Evolutionary conservation across 1,140 invertebrate genomes (phyloP).

Genomic region (Drosophila melanica): DNA sequence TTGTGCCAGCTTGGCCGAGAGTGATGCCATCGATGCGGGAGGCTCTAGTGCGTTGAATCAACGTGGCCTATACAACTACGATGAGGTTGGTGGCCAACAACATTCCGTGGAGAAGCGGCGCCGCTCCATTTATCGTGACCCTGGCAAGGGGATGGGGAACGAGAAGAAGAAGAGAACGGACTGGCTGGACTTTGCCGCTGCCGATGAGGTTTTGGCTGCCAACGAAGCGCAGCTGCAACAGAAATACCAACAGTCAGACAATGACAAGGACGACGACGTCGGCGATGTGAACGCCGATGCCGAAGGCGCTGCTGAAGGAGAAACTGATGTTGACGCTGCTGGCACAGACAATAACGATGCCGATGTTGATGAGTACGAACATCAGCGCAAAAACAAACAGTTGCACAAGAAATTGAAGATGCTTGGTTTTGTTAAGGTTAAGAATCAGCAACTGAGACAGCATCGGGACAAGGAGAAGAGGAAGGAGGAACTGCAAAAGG

Average conservation of each 20-base stretch:
- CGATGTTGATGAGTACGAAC: not conserved
- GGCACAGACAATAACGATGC: not conserved
- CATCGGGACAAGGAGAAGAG: not conserved
- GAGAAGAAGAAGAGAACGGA: not conserved
- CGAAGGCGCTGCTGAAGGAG: not conserved
- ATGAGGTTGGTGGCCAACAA: not conserved
- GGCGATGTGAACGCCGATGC: not conserved
- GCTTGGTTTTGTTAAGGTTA: not conserved
- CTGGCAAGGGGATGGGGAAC: not conserved
- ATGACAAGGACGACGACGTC: not conserved
- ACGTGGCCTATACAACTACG: conserved; percentile 1
- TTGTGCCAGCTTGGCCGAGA: not conserved
- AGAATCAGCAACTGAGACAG: not conserved
- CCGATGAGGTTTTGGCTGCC: not conserved
- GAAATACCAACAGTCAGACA: not conserved
- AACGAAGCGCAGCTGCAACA: no score
- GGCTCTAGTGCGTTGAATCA: no score
- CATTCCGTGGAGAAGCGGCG: not conserved
- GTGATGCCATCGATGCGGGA: not conserved
- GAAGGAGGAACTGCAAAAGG: conserved; percentile 2
- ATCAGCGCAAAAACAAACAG: not conserved
- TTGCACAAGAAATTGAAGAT: not conserved
- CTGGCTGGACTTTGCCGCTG: not conserved
- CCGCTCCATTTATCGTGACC: not conserved
- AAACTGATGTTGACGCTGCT: not conserved